Base-by-base conservation (phyloP, 2,113 vertebrate species). In the Oncorhynchus keta region DNA sequence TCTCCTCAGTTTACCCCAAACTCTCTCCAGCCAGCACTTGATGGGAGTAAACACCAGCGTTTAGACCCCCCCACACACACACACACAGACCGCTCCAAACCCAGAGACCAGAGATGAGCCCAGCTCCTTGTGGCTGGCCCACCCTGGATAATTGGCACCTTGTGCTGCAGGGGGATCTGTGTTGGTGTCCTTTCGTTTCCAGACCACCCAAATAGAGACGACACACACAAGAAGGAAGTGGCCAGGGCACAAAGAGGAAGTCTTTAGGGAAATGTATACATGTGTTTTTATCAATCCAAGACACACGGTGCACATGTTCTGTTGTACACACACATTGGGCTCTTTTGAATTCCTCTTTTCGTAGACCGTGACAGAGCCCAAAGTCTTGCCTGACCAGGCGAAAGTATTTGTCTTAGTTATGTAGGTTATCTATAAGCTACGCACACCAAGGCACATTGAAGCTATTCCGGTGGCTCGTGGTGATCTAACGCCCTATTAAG, bases 171-270 rank as follows among this genome's bases (percentile, higher is more conserved):
- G 66, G 59, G 67, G 66, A 70, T 70, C 67, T 73, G 49, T 45
- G 70, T 51, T 35, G 61, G 76, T 76, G 74, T 0, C 7, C 55
- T 24, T 12, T 68, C 6, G 30, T 30, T 49, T 65, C 57, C 6
- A 79, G 89, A 92, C 89, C 89, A 90, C 91, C 87, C 90, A 86
- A 61, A 71, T 68, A 30, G 67, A 72, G 39, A 57, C 7, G 64
- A 66, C 30, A 76, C 73, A 51, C 79, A 30, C 72, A 78, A 12
- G 39, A 45, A 45, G 80, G 70, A 82, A 87, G 73, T 76, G 55
- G 66, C 65, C 48, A 30, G 28, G 18, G 32, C 79, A 26, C 51
- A 84, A 83, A 62, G 71, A 73, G 76, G 76, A 79, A 81, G 74
- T 65, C 72, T 24, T 20, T 16, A 68, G 45, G 51, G 16, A 45